These are phyloP conservation scores for Iguana delicatissima DNA, from an alignment of 2,797 vertebrate genomes.

Conservation along the genomic window DNA sequence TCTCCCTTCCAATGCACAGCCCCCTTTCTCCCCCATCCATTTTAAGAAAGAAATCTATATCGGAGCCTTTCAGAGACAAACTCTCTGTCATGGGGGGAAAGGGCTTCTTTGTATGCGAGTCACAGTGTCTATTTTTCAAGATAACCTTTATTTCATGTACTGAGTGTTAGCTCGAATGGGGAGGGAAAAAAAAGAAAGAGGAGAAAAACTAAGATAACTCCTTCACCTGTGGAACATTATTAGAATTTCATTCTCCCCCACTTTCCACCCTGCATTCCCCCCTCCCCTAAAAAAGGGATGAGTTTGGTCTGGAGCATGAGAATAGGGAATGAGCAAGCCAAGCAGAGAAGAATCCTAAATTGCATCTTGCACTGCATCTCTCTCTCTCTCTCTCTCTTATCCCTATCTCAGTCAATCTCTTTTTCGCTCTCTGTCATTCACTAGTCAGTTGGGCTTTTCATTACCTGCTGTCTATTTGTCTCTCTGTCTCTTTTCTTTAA, in stretches of 20 bases:
- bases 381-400: constrained; percentile 57
- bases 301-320: constrained; percentile 57
- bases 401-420: constrained; percentile 57
- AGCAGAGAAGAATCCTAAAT: constrained; percentile 46
- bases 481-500: neutral
- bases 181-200: constrained; percentile 46
- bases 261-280: no score
- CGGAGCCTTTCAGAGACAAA: constrained; percentile 58
- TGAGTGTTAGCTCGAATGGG: constrained; percentile 66
- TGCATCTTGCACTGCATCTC: constrained; percentile 24
- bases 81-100: constrained; percentile 49
- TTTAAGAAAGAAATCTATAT: constrained; percentile 32
- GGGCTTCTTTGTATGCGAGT: constrained; percentile 64
- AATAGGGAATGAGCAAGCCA: constrained; percentile 59
- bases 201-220: constrained; percentile 63
- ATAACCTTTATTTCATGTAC: constrained; percentile 73
- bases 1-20: neutral
- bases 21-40: constrained; percentile 4
- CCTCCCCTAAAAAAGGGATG: constrained; percentile 40
- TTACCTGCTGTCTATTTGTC: constrained; percentile 1
- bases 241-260: constrained; percentile 46
- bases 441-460: constrained; percentile 19
- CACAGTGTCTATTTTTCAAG: constrained; percentile 65
- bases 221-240: constrained; percentile 71
- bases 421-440: constrained; percentile 27